These are phyloP conservation scores for Scaptomyza reducta DNA, from an alignment of 2,888 invertebrate species.

Conservation along the genomic window DNA sequence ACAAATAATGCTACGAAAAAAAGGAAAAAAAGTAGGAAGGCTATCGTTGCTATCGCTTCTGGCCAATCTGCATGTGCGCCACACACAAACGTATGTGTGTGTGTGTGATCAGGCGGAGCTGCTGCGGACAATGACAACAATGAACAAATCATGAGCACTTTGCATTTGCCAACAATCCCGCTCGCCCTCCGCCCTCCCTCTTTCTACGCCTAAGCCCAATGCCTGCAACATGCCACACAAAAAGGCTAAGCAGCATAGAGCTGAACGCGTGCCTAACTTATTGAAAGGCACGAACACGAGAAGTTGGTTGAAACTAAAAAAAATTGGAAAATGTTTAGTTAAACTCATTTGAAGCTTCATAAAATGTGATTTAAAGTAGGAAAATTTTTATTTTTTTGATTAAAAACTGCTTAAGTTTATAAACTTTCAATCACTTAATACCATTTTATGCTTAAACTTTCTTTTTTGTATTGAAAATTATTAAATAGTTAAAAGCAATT, in stretches of 20 bases:
- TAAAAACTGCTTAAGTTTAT: too few relatives aligned
- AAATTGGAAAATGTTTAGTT: too few relatives aligned
- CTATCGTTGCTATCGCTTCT: slow-evolving; percentile 79
- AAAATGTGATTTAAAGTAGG: too few relatives aligned
- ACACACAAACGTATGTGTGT: slow-evolving; percentile 18
- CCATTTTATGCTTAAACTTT: too few relatives aligned
- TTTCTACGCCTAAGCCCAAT: slow-evolving; percentile 8
- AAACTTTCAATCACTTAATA: too few relatives aligned
- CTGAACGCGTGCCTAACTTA: slow-evolving; percentile 36
- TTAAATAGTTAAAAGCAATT: too few relatives aligned
- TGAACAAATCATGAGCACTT: slow-evolving; percentile 79
- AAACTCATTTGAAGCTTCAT: too few relatives aligned
- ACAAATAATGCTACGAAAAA: slow-evolving; percentile 33
- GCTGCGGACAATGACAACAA: slow-evolving; percentile 74
- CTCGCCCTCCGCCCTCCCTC: not conserved
- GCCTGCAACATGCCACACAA: slow-evolving; percentile 45
- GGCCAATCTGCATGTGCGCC: slow-evolving; percentile 76
- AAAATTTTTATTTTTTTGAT: too few relatives aligned
- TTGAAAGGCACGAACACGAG: slow-evolving; percentile 25
- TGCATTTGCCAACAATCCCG: slow-evolving; percentile 49
- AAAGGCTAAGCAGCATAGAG: slow-evolving; percentile 54
- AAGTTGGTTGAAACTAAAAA: not conserved
- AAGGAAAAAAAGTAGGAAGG: slow-evolving; percentile 61
- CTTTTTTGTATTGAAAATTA: too few relatives aligned
- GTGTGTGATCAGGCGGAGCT: slow-evolving; percentile 46